A percentile compares a stretch with the other conserved stretches of the same genome.
These are phyloP conservation scores for Teleogryllus occipitalis DNA, from an alignment of 1,140 invertebrate species.

Conservation along the genomic window DNA sequence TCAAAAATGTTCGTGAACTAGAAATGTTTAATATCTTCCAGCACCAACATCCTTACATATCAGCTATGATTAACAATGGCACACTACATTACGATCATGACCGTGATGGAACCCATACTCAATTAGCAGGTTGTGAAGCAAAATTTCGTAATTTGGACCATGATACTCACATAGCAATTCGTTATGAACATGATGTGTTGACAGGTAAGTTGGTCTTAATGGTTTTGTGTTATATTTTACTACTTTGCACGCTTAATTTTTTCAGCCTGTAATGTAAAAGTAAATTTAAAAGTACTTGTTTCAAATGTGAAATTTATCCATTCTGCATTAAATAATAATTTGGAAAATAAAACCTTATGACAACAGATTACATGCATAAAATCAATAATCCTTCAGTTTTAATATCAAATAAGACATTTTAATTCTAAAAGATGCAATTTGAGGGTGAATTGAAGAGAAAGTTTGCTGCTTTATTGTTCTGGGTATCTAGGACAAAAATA, in stretches of 20 bases:
- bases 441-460: no score
- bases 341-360: no score
- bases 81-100: constrained; percentile 95
- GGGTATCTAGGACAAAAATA: no score
- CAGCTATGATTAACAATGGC: constrained; percentile 97
- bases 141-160: constrained; percentile 89
- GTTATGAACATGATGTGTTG: constrained; percentile 83
- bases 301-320: no score
- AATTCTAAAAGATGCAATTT: no score
- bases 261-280: no score
- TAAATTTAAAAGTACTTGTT: no score
- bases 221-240: not conserved
- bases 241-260: not conserved
- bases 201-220: constrained; percentile 49
- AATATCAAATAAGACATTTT: no score
- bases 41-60: constrained; percentile 97
- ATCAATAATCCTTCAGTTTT: no score
- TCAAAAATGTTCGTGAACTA: not conserved
- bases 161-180: constrained; percentile 83
- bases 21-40: constrained; percentile 36
- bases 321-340: no score
- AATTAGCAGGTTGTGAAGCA: constrained; percentile 86
- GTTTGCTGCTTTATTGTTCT: no score
- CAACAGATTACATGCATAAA: no score
- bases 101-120: constrained; percentile 94